Conservation (phyloP, 2,888 invertebrate species). For the Ophion ventricosus region DNA sequence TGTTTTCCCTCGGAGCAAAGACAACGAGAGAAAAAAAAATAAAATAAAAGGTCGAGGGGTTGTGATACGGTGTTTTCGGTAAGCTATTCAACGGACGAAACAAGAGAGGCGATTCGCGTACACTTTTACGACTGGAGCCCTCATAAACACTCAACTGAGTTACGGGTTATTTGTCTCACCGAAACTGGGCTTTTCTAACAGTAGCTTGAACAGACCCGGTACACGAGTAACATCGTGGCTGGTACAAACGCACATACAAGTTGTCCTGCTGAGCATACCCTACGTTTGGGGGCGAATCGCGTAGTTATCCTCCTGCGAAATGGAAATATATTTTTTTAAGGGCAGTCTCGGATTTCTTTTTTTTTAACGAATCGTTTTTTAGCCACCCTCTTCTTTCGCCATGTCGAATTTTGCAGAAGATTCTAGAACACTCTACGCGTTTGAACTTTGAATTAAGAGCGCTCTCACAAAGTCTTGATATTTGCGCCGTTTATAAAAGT, state of each 20-base stretch:
- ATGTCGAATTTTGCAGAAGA: no score
- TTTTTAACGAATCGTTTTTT: no score
- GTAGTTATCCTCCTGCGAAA: not conserved
- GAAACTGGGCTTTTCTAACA: constrained; percentile 74
- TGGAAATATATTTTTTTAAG: not conserved
- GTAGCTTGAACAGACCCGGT: constrained; percentile 39
- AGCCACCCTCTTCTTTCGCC: no score
- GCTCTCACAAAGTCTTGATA: no score
- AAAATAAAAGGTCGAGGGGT: constrained; percentile 67
- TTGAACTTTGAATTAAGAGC: no score
- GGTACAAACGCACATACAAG: not conserved
- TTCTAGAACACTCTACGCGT: no score
- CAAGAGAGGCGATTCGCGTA: constrained; percentile 76
- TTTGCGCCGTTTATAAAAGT: no score
- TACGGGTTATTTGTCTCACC: constrained; percentile 80
- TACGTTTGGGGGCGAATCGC: not conserved
- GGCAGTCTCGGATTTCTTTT: not conserved
- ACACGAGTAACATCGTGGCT: constrained; percentile 17
- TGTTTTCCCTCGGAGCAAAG: constrained; percentile 22
- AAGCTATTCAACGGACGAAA: constrained; percentile 75
- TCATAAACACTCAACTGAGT: constrained; percentile 82
- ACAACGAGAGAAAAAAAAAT: constrained; percentile 70
- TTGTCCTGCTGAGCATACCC: not conserved
- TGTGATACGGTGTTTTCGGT: constrained; percentile 51
- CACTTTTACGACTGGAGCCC: constrained; percentile 79